Conservation (phyloP, 2,113 vertebrate species). For the Chionodraco myersi region DNA sequence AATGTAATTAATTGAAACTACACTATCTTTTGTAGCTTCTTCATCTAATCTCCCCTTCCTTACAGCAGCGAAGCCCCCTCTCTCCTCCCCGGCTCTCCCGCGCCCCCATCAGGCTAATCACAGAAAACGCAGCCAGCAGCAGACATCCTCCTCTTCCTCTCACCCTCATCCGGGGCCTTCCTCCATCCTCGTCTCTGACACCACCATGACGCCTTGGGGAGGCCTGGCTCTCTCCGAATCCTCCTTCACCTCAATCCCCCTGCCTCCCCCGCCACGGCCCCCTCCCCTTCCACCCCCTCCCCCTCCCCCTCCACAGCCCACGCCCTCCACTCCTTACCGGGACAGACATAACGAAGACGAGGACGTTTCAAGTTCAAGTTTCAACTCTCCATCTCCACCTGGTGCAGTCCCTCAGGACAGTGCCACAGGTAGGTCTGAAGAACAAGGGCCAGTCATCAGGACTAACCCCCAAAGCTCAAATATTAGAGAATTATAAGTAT, state of each 20-base stretch:
- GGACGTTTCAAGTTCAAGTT: constrained; percentile 30
- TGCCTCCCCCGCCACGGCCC: constrained; percentile 32
- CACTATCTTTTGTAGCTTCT: not conserved
- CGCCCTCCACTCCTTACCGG: constrained; percentile 19
- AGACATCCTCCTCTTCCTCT: constrained; percentile 23
- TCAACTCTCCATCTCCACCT: constrained; percentile 42
- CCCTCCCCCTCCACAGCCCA: constrained; percentile 38
- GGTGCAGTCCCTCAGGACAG: constrained; percentile 16
- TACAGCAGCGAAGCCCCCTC: constrained; percentile 41
- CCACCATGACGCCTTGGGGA: constrained; percentile 82
- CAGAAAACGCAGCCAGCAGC: constrained; percentile 40
- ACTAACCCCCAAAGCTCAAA: no score
- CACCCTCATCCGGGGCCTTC: constrained; percentile 42
- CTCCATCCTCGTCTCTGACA: constrained; percentile 53
- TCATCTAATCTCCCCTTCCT: not conserved
- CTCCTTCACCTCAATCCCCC: constrained; percentile 75
- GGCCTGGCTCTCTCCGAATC: constrained; percentile 78
- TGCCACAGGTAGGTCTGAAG: constrained; percentile 33
- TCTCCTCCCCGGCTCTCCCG: constrained; percentile 31
- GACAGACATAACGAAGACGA: constrained; percentile 28
- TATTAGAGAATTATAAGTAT: no score
- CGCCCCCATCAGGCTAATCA: constrained; percentile 32
- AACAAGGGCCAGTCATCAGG: no score
- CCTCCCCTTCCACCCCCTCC: constrained; percentile 4
- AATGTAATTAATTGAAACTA: not conserved